These are phyloP conservation scores for Triplophysa yarkandensis DNA, from an alignment of 2,797 vertebrate genomes.

Conservation along the genomic window DNA sequence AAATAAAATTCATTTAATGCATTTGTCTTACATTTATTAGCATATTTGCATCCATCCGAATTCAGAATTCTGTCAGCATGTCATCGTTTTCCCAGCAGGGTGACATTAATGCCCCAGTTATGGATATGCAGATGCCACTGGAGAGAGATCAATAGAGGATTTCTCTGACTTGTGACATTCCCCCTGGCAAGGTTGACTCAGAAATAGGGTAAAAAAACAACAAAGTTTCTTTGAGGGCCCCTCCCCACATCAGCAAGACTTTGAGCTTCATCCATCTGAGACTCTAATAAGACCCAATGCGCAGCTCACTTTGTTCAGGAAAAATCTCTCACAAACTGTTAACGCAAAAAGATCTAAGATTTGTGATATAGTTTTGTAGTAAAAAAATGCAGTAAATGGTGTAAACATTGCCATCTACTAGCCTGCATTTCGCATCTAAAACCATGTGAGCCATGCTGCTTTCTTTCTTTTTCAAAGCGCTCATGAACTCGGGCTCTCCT, in stretches of 20 bases:
- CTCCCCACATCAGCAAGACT: slow-evolving; percentile 5
- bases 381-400: too few species aligned
- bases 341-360: slow-evolving; percentile 20
- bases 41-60: slow-evolving; percentile 31
- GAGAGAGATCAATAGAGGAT: slow-evolving; percentile 35
- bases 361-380: too few species aligned
- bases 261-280: slow-evolving; percentile 24
- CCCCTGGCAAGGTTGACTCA: slow-evolving; percentile 24
- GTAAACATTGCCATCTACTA: too few species aligned
- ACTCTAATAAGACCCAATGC: slow-evolving; percentile 22
- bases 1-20: too few species aligned
- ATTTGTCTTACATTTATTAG: slow-evolving; percentile 22
- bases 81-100: slow-evolving; percentile 40
- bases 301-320: slow-evolving; percentile 26
- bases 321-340: slow-evolving; percentile 1
- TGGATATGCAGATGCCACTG: slow-evolving; percentile 52
- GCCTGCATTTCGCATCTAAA: too few species aligned
- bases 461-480: too few species aligned
- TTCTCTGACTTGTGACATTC: slow-evolving; percentile 33
- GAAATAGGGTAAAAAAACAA: slow-evolving; percentile 42
- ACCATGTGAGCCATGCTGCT: too few species aligned
- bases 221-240: slow-evolving; percentile 16
- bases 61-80: slow-evolving; percentile 43
- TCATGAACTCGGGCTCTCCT: too few species aligned
- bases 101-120: slow-evolving; percentile 55